Evolutionary conservation across 2,113 vertebrate species (phyloP).

Genomic region (Lepus europaeus): DNA sequence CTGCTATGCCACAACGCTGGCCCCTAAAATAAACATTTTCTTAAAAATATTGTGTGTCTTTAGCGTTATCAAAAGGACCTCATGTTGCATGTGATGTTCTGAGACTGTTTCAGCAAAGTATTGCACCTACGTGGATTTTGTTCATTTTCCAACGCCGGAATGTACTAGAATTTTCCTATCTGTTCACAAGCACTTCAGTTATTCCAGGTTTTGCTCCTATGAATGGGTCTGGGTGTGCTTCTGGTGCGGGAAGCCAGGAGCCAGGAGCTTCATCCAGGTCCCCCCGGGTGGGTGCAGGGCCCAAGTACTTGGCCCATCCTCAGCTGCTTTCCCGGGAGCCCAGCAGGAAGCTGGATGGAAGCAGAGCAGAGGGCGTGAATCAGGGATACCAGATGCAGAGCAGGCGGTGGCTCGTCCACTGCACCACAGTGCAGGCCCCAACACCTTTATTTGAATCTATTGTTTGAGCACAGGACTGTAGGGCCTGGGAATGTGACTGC

Average conservation of each 20-base stretch:
- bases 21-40: background rate
- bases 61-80: slow-evolving; percentile 12
- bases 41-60: background rate
- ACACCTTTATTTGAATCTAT: background rate
- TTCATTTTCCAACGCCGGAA: background rate
- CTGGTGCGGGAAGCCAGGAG: background rate
- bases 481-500: background rate
- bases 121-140: background rate
- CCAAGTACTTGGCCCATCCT: too few relatives aligned
- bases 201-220: background rate
- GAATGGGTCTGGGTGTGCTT: background rate
- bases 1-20: too few relatives aligned
- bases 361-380: too few relatives aligned
- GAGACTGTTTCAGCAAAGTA: background rate
- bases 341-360: too few relatives aligned
- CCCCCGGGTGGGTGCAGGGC: too few relatives aligned
- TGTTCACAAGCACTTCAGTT: background rate
- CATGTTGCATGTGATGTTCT: background rate
- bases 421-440: too few relatives aligned
- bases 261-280: too few relatives aligned
- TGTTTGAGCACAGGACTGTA: slow-evolving; percentile 29
- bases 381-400: too few relatives aligned
- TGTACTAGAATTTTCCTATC: background rate
- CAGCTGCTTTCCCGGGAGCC: too few relatives aligned
- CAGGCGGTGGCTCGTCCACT: too few relatives aligned